Conservation (phyloP, 2,888 invertebrate genomes). For the Mimas tiliae region DNA sequence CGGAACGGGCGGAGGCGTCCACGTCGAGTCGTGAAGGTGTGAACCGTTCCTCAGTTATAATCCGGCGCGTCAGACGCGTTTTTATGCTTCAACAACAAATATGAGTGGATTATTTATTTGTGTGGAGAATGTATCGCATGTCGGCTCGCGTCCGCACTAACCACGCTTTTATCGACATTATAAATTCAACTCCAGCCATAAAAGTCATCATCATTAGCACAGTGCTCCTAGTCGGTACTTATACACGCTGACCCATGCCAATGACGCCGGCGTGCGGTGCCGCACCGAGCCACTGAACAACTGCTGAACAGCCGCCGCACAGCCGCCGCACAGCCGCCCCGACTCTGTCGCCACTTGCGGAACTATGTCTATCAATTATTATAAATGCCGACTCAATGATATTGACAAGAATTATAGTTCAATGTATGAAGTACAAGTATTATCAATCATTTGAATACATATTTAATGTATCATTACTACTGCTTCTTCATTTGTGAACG, state of each 20-base stretch:
- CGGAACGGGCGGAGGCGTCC: background rate
- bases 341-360: too few relatives aligned
- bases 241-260: background rate
- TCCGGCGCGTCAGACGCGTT: constrained; percentile 26
- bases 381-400: background rate
- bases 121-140: constrained; percentile 20
- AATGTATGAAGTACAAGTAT: background rate
- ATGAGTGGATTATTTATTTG: constrained; percentile 33
- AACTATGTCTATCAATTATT: background rate
- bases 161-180: constrained; percentile 26
- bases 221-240: constrained; percentile 24
- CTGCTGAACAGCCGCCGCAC: too few relatives aligned
- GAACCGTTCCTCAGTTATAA: constrained; percentile 17
- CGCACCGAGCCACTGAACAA: too few relatives aligned
- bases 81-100: constrained; percentile 26
- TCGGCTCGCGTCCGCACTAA: constrained; percentile 24
- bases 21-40: background rate
- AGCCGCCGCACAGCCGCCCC: too few relatives aligned
- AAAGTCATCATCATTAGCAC: constrained; percentile 33
- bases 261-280: too few relatives aligned
- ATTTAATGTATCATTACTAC: background rate
- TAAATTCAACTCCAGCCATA: constrained; percentile 29
- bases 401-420: background rate
- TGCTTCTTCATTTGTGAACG: background rate
- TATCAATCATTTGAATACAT: background rate